phyloP scores from a whole-genome alignment of 2,888 invertebrate species.

The Orchesella flavescens region DNA sequence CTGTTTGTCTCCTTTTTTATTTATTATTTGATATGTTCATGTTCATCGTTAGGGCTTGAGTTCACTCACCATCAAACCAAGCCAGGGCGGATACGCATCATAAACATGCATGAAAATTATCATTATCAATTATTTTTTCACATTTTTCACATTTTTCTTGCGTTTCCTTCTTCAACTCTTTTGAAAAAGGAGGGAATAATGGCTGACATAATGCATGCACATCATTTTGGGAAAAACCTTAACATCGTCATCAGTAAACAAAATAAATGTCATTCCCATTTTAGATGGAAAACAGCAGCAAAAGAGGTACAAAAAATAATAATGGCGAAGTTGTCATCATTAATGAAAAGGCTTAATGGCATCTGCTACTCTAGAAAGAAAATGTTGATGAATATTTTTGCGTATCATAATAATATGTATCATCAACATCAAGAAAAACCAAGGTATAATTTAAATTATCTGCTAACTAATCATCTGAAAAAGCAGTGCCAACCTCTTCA shows the following conservation, averaged over 20 bases:
- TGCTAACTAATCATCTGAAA: not conserved
- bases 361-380: not conserved
- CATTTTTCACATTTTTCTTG: constrained; percentile 18
- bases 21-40: constrained; percentile 58
- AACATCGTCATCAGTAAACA: too few relatives aligned
- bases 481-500: constrained; percentile 11
- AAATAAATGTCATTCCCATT: not conserved
- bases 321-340: not conserved
- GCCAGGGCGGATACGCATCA: too few relatives aligned
- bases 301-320: too few relatives aligned
- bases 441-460: too few relatives aligned
- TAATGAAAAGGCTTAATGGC: not conserved
- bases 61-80: not conserved
- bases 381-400: not conserved
- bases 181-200: not conserved
- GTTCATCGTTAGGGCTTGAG: constrained; percentile 38
- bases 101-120: not conserved
- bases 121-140: not conserved
- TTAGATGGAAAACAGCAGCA: too few relatives aligned
- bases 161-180: not conserved
- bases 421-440: too few relatives aligned
- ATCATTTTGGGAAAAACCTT: not conserved
- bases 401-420: not conserved
- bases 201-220: too few relatives aligned
- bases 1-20: constrained; percentile 55